phyloP scores from a whole-genome alignment of 2,888 invertebrate genomes.

The Stenodera caucasica region DNA sequence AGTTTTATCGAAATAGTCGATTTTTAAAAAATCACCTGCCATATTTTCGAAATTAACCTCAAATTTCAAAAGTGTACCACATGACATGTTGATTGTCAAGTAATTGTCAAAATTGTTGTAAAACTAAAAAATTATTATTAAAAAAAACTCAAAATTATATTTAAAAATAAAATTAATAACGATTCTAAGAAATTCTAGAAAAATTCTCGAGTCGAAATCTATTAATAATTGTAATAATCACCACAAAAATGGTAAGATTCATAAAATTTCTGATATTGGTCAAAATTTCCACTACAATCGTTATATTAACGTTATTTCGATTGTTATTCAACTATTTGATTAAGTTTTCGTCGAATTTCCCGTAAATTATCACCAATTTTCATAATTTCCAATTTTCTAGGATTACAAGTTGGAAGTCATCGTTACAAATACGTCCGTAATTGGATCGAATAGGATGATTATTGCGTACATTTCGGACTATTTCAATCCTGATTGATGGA shows the following conservation, averaged over 20 bases:
- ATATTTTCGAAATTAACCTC: slow-evolving; percentile 22
- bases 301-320: not conserved
- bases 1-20: slow-evolving; percentile 21
- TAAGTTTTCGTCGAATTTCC: no score
- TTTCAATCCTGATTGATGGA: slow-evolving; percentile 1
- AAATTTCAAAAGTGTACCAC: slow-evolving; percentile 27
- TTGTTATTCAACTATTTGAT: not conserved
- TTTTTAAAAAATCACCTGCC: slow-evolving; percentile 24
- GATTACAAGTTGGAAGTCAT: no score
- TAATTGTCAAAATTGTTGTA: slow-evolving; percentile 20
- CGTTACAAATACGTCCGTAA: no score
- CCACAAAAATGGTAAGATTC: not conserved
- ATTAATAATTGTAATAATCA: not conserved
- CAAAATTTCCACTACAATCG: not conserved
- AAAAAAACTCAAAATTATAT: slow-evolving; percentile 1
- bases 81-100: slow-evolving; percentile 29
- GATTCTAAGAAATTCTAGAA: not conserved
- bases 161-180: not conserved
- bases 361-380: not conserved
- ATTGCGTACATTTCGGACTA: not conserved
- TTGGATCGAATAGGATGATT: no score
- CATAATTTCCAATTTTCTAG: not conserved
- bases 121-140: slow-evolving; percentile 2
- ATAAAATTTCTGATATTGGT: not conserved
- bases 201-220: no score